A percentile compares a stretch with the other conserved stretches of the same genome.
Conservation (phyloP, 2,797 vertebrate species). For the Anabacerthia variegaticeps region DNA sequence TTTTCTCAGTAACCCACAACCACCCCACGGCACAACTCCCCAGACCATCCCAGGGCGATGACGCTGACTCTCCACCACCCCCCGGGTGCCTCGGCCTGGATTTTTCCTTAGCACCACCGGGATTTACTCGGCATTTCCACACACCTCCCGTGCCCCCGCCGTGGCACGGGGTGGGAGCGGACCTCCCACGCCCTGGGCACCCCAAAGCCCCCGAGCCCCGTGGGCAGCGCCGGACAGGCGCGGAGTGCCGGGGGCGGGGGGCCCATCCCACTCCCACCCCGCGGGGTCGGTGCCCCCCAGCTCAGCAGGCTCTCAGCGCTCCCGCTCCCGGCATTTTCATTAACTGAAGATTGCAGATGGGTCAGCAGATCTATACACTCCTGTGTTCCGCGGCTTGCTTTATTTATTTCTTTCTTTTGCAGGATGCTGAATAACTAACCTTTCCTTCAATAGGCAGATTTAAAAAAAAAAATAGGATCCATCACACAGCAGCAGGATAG, state of each 20-base stretch:
- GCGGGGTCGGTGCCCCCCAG: neutral
- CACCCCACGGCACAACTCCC: rapidly evolving
- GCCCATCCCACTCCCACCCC: neutral
- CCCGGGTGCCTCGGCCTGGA: rapidly evolving
- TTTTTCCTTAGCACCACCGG: rapidly evolving
- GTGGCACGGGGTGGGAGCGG: neutral
- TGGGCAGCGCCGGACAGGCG: neutral
- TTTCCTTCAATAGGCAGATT: constrained; percentile 49
- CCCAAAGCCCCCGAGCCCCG: no score
- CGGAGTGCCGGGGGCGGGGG: neutral
- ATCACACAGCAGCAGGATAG: constrained; percentile 54
- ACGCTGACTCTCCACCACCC: rapidly evolving
- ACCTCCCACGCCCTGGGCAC: neutral
- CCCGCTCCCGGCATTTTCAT: neutral
- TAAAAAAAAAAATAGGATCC: constrained; percentile 48
- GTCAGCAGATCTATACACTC: constrained; percentile 53
- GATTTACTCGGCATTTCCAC: neutral
- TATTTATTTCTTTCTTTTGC: constrained; percentile 42
- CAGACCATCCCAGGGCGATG: rapidly evolving
- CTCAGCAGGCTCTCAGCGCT: neutral
- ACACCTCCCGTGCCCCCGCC: rapidly evolving
- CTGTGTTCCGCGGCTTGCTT: neutral
- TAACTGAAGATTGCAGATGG: constrained; percentile 47
- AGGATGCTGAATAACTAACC: constrained; percentile 50
- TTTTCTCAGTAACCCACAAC: rapidly evolving